Percentiles rank a stretch among this genome's conserved stretches.
phyloP scores from a whole-genome alignment of 1,140 invertebrate species.

The Drosophila tropicalis region DNA sequence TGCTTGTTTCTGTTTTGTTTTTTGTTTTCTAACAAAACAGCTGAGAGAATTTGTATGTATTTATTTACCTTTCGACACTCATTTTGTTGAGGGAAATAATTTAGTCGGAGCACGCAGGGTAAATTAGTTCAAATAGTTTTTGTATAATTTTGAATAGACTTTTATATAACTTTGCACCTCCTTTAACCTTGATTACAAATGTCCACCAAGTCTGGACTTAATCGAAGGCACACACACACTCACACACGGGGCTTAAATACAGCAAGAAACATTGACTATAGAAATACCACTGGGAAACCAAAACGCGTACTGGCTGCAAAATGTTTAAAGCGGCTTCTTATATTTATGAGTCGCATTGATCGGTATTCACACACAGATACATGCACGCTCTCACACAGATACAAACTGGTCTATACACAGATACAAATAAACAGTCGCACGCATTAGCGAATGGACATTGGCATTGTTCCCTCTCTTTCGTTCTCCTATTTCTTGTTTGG shows the following conservation, averaged over 20 bases:
- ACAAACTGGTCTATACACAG: background rate
- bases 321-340: constrained; percentile 57
- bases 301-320: constrained; percentile 52
- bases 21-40: background rate
- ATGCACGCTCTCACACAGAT: background rate
- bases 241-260: background rate
- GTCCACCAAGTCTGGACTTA: constrained; percentile 42
- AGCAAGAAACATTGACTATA: constrained; percentile 13
- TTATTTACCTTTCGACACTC: constrained; percentile 69
- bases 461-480: background rate
- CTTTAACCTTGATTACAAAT: constrained; percentile 36
- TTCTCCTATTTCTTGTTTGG: too few relatives aligned
- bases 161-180: constrained; percentile 39
- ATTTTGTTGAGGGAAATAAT: constrained; percentile 54
- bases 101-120: constrained; percentile 38
- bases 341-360: constrained; percentile 46
- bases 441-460: background rate
- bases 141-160: constrained; percentile 28
- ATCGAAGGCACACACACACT: constrained; percentile 22
- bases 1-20: constrained; percentile 20
- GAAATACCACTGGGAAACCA: constrained; percentile 32
- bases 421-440: background rate
- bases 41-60: constrained; percentile 24
- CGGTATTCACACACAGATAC: constrained; percentile 34
- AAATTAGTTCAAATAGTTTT: constrained; percentile 48